Base-by-base conservation (phyloP, 2,797 vertebrate species). In the Neomorphus geoffroyi region DNA sequence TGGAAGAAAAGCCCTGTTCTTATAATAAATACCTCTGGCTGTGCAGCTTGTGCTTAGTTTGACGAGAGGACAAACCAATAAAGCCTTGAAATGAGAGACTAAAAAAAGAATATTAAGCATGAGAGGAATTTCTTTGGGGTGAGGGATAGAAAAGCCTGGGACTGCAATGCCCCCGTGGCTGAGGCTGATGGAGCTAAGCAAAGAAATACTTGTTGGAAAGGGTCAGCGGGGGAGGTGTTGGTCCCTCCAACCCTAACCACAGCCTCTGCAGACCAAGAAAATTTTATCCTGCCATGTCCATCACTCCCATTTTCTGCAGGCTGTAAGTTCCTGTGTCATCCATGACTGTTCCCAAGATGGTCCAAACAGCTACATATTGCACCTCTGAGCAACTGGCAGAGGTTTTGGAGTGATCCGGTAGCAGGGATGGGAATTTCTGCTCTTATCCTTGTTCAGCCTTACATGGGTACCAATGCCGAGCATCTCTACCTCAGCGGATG, bases 391-490 rank as follows among this genome's bases (percentile, higher is more conserved):
- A n/a, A 9, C 58, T 32, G 41, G 53, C 26, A 41, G 46, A 56
- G 23, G 41, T 64, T 65, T 35, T 7, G 6, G 35, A 58, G 22
- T 0, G 28, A 56, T 33, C 41, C 87, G 45, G 51, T 43, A 50
- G 45, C 54, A 15, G 13, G 48, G 22, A 37, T 19, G 0, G 0
- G 45, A 23, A 35, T 56, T 60, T 85, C 66, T 69, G 35, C 62
- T 56, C 61, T 54, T 58, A 19, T 6, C 39, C 39, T 74, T 15
- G 14, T 14, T 53, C 73, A 66, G 46, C 48, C 43, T 67, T 27
- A 28, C 26, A 18, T 18, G 2, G 1, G 54, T 62, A 48, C 46
- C 1, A 2, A 45, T 2, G 0, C 30, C 11, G 57, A 75, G 58
- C 46, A 37, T 35, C 61, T 71, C 58, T 30, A 24, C 58, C 77